Base-by-base conservation (phyloP, 2,113 vertebrate species). In the Marcusenius ussheri region DNA sequence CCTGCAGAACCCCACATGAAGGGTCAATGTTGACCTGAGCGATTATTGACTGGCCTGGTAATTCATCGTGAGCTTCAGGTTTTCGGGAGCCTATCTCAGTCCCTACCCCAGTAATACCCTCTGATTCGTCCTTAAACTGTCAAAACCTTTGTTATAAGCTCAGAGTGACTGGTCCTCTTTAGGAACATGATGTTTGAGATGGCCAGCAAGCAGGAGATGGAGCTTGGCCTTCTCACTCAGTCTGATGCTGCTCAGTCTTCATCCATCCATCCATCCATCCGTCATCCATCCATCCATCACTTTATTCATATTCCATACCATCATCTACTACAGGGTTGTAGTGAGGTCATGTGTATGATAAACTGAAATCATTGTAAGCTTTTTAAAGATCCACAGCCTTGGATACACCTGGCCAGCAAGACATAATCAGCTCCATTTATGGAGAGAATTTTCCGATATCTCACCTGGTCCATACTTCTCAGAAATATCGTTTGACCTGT, bases 11-110 rank as follows among this genome's bases (percentile, higher is more conserved):
- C 27, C 66, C 66, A 35, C 66, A 89, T 91, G 89, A 91, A 74
- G 66, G 66, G 27, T 74, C n/a, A 74, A 21, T 89, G 86, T 87
- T 92, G 90, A 92, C 17, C 83, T 86, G 92, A 90, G 80, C 70
- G 89, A 58, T 90, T 91, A 92, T 92, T 90, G 91, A 92, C 90
- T 92, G 89, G 89, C 46, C 70, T 84, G 84, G 83, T 90, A 90
- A 92, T 62, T 89, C 85, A 74, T 87, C 24, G 5, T 51, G 19
- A 50, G 46, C 70, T 53, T 85, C 85, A 89, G 19, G 56, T 56
- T 47, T 80, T 91, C 88, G 11, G 42, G 86, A 66, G 86, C 80
- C 74, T 50, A 91, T 77, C 62, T 90, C 84, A 35, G 42, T 85
- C 88, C 88, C 89, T 89, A 17, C 27, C 11, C 39, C 39, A 45